A percentile compares a stretch with the other conserved stretches of the same genome.
Evolutionary conservation across 2,797 vertebrate species (phyloP).

Genomic region (Ceryle rudis): DNA sequence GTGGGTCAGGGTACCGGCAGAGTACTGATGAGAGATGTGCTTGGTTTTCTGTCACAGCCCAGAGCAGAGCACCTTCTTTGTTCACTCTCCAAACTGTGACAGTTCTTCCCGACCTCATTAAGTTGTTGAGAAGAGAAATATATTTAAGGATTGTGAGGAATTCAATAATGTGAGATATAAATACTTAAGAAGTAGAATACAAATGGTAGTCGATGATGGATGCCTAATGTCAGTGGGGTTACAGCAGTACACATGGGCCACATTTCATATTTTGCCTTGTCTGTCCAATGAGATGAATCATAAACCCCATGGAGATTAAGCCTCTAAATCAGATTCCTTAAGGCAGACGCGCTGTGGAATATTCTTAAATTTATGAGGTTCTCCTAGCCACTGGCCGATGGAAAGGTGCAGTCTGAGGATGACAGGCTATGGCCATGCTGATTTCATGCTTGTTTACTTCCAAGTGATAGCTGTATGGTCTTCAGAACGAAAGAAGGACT

Average conservation of each 20-base stretch:
- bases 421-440: neutral
- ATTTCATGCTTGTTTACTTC: neutral
- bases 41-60: neutral
- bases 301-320: slow-evolving; percentile 12
- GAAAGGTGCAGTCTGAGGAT: neutral
- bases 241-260: neutral
- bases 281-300: neutral
- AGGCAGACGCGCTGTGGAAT: neutral
- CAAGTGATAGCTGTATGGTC: neutral
- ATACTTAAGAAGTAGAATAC: neutral
- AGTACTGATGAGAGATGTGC: neutral
- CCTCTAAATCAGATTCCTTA: slow-evolving; percentile 22
- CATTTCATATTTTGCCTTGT: slow-evolving; percentile 7
- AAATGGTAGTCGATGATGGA: neutral
- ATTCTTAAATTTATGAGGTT: neutral
- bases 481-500: neutral
- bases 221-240: neutral
- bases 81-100: neutral
- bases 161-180: neutral
- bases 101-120: neutral
- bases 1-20: neutral
- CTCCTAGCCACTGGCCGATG: neutral
- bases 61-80: neutral
- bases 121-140: neutral
- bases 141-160: neutral